phyloP scores from a whole-genome alignment of 2,113 vertebrate species.

The Tetrao urogallus region DNA sequence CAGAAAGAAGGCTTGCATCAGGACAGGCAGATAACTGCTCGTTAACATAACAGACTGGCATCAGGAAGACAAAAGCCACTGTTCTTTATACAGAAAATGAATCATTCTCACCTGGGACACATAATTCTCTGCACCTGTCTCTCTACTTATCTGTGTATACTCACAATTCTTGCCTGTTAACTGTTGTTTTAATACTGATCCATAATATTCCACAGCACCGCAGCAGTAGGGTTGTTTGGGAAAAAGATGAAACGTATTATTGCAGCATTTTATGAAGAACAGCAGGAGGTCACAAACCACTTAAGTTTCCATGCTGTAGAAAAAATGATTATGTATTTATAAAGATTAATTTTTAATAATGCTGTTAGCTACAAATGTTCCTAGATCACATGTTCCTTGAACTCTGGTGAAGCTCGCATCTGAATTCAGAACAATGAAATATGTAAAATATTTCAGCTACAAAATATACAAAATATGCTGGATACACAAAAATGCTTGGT shows the following conservation, averaged over 20 bases:
- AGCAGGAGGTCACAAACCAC: conserved; percentile 27
- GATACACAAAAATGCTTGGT: neutral
- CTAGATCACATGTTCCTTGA: conserved; percentile 23
- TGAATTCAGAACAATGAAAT: conserved; percentile 25
- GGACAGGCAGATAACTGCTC: neutral
- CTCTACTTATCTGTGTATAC: neutral
- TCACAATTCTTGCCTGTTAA: neutral
- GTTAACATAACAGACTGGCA: neutral
- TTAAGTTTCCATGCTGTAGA: conserved; percentile 4
- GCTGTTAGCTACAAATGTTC: conserved; percentile 39
- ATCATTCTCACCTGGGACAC: neutral
- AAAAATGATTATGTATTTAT: conserved; percentile 52
- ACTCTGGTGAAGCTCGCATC: conserved; percentile 27
- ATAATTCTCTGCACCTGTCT: neutral
- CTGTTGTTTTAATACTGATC: neutral
- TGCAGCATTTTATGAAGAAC: conserved; percentile 41
- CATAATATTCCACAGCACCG: neutral
- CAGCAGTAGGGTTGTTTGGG: neutral
- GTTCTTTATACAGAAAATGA: neutral
- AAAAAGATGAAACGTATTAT: conserved; percentile 15
- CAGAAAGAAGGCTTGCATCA: neutral
- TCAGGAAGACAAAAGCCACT: neutral
- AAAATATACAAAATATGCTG: neutral
- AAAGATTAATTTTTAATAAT: conserved; percentile 65
- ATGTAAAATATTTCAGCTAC: neutral